These are phyloP conservation scores for Trematomus loennbergii DNA, from an alignment of 2,113 vertebrate species.

Conservation along the genomic window DNA sequence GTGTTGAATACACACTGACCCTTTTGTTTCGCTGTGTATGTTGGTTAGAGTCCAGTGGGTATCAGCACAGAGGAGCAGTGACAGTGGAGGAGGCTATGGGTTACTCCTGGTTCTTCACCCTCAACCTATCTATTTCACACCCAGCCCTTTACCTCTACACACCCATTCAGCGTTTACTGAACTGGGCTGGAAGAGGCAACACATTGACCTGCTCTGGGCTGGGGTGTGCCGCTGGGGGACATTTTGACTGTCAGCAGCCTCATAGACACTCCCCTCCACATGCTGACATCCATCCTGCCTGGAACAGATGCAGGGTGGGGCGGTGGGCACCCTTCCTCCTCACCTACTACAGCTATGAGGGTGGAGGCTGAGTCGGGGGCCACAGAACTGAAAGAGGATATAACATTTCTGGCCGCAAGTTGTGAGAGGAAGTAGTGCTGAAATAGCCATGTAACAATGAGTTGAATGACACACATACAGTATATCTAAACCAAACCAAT, in stretches of 20 bases:
- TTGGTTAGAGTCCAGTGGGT: constrained; percentile 67
- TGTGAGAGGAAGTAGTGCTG: not conserved
- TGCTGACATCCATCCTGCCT: constrained; percentile 76
- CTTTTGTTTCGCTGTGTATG: constrained; percentile 64
- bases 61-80: constrained; percentile 49
- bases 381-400: not conserved
- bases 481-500: not conserved
- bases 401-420: not conserved
- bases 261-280: constrained; percentile 67
- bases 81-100: constrained; percentile 10
- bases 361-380: not conserved
- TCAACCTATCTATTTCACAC: constrained; percentile 42
- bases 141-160: constrained; percentile 30
- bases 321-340: constrained; percentile 24
- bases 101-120: constrained; percentile 38
- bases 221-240: constrained; percentile 58
- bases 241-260: constrained; percentile 70
- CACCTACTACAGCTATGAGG: constrained; percentile 14
- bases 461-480: not conserved
- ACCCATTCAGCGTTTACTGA: constrained; percentile 39
- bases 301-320: constrained; percentile 67
- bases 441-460: not conserved
- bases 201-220: constrained; percentile 51
- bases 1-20: constrained; percentile 57
- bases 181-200: constrained; percentile 35